Base-by-base conservation (phyloP, 2,888 invertebrate species). In the Zonitis immaculata region DNA sequence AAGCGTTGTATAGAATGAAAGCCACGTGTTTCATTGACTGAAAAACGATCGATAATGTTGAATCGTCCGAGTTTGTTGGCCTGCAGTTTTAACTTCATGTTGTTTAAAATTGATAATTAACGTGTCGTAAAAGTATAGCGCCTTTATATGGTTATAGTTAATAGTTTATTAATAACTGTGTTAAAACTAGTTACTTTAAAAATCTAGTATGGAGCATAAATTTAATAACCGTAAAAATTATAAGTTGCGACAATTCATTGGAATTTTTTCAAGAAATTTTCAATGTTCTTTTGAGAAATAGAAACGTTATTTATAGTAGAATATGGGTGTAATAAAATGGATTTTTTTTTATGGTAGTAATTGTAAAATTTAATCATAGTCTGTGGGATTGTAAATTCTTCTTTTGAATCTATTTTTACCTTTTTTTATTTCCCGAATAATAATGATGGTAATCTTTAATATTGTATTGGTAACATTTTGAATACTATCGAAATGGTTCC, bases 21-120 rank as follows among this genome's bases (percentile, higher is more conserved):
- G 39, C 44, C 57, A 57, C 57, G 57, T 57, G 57, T 46, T 52
- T 47, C 12, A 2, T 32, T 32, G 6, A 7, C 32, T n/a, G 32
- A 14, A 14, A 12, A 32, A 3, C 32, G 32, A 14, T 28, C 44
- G 52, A 52, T 56, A 49, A 56, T 56, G 50, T 50, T 30, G 42
- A 52, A 52, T 14, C 32, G 32, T 32, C 12, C 32, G 7, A 32
- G 32, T 32, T 32, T 32, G 32, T 32, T 32, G 32, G 32, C 32
- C 32, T 32, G 14, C 1, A 32, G 12, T 32, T 5, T 32, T 2
- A 32, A 32, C 5, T 12, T 32, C 14, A 14, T 14, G 32, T 32
- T 14, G 28, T 32, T 32, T 32, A 7, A 32, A 32, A 32, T 32
- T 32, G 8, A 32, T n/a, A 11, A 28, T 28, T 28, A 28, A 8